Base-by-base conservation (phyloP, 2,888 invertebrate species). In the Pterostichus niger region DNA sequence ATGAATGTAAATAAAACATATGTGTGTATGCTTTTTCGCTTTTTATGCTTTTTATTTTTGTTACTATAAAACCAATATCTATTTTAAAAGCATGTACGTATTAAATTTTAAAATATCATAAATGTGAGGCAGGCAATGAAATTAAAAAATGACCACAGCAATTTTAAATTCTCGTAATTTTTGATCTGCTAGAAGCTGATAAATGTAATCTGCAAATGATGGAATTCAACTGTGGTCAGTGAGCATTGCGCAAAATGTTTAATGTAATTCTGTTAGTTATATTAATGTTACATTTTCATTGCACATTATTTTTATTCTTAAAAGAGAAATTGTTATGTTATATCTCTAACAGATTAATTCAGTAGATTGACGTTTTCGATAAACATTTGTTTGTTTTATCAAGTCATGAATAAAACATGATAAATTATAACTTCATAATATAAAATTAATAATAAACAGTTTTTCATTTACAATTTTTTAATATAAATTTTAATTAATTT, bases 211-310 rank as follows among this genome's bases (percentile, higher is more conserved):
- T 40, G 15, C 24, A 10, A 13, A 10, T 56, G 46, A 17, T 71
- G 44, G 10, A 44, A 44, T 46, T 44, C 17, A 71, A 44, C 44
- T 71, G 68, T 40, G 44, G 44, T 17, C 10, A 17, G 13, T 9
- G 68, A 15, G n/a, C 44, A 71, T 33, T 17, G 15, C 13, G 15
- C 15, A 40, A 9, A 1, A 44, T 71, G 44, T 64, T 44, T 71
- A 46, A 71, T 44, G 68, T 11, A 44, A 71, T 71, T 71, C 68
- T 71, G 46, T 71, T 44, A 71, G 68, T 44, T 71, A 40, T 44
- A 71, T 71, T 71, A 15, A 44, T 17, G 44, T 40, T 11, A 44
- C 24, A 17, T 31, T 15, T 64, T 6, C 5, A 64, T 7, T 64
- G 2, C 64, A 64, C 35, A n/a, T 6, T 24, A 2, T 24, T 24